Percentiles rank a stretch among this genome's conserved stretches.
These are phyloP conservation scores for Neuroterus valhalla DNA, from an alignment of 1,140 invertebrate genomes.

Conservation along the genomic window DNA sequence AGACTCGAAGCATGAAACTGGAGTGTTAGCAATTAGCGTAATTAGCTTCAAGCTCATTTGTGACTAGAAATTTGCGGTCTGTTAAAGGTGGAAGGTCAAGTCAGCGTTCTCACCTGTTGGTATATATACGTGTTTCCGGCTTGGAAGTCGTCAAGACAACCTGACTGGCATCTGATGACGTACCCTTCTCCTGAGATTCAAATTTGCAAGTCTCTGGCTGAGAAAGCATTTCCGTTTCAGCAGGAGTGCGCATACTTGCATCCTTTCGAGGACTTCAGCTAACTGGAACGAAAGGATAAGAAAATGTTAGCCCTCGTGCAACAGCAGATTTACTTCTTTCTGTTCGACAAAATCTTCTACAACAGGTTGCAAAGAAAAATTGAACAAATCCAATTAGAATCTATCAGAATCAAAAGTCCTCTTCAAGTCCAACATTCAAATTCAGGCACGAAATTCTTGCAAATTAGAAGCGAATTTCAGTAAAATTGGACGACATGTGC, in stretches of 20 bases:
- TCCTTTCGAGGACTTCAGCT: constrained; percentile 28
- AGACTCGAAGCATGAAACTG: no score
- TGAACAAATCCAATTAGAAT: no score
- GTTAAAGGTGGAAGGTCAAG: neutral
- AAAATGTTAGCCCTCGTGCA: constrained; percentile 28
- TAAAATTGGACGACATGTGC: no score
- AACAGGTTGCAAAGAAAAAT: no score
- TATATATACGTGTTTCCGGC: constrained; percentile 43
- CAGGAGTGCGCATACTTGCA: constrained; percentile 29
- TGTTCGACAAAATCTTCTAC: no score
- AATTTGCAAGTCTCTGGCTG: constrained; percentile 31
- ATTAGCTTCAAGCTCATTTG: no score
- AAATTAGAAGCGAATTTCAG: no score
- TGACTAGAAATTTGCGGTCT: no score
- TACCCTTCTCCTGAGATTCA: constrained; percentile 33
- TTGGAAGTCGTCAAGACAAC: constrained; percentile 37
- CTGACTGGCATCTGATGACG: constrained; percentile 16
- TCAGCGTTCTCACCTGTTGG: constrained; percentile 29
- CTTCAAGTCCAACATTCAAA: no score
- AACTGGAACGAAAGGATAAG: neutral
- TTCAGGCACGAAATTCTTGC: no score
- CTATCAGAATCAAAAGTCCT: no score
- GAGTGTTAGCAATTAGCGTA: no score
- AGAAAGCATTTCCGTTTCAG: constrained; percentile 30
- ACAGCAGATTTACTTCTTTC: neutral